Evolutionary conservation across 2,888 invertebrate genomes (phyloP).

Genomic region (Hirtodrosophila alboralis): DNA sequence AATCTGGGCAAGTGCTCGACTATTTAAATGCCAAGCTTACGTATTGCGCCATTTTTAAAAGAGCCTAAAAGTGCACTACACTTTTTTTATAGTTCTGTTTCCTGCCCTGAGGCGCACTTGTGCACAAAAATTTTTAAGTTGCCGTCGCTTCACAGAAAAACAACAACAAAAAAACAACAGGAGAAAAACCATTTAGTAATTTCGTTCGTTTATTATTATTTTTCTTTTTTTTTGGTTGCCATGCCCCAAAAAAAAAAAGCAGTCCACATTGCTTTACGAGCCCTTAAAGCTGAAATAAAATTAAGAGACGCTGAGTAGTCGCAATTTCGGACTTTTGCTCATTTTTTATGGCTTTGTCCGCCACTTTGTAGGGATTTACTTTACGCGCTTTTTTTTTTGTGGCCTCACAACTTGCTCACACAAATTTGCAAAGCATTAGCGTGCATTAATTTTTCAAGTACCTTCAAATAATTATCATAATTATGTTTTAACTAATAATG

Average conservation of each 20-base stretch:
- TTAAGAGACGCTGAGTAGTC: slow-evolving; percentile 72
- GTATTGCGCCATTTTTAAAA: neutral
- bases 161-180: slow-evolving; percentile 2
- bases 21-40: slow-evolving; percentile 2
- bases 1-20: slow-evolving; percentile 4
- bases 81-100: slow-evolving; percentile 25
- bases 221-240: slow-evolving; percentile 13
- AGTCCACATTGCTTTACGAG: slow-evolving; percentile 49
- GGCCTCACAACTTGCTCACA: slow-evolving; percentile 24
- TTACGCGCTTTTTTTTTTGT: slow-evolving; percentile 36
- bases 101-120: slow-evolving; percentile 32
- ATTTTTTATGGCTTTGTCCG: slow-evolving; percentile 53
- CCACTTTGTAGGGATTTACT: slow-evolving; percentile 59
- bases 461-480: slow-evolving; percentile 53
- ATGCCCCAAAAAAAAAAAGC: too few species aligned
- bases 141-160: slow-evolving; percentile 26
- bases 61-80: slow-evolving; percentile 37
- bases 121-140: slow-evolving; percentile 47
- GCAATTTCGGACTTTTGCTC: slow-evolving; percentile 59
- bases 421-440: slow-evolving; percentile 57
- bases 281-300: slow-evolving; percentile 69
- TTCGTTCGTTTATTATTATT: slow-evolving; percentile 51
- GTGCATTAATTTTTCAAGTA: slow-evolving; percentile 57
- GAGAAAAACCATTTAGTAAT: too few species aligned
- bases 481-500: slow-evolving; percentile 44